Conservation (phyloP, 2,888 invertebrate species). For the Zhuqinia jingwanae region DNA sequence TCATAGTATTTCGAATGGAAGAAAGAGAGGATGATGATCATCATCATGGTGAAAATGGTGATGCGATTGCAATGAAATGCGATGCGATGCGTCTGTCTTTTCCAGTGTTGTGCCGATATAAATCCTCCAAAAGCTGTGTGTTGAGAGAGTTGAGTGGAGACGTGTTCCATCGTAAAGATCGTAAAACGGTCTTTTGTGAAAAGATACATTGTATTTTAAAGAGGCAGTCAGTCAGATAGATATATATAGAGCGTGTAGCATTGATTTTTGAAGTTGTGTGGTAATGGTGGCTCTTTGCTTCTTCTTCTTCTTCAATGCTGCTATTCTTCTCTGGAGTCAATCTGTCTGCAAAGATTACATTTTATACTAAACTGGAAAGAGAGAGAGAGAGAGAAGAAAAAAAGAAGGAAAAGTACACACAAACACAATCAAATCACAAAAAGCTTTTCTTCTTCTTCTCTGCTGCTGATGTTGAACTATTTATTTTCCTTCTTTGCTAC, state of each 20-base stretch:
- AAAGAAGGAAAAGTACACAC: background rate
- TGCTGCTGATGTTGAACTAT: background rate
- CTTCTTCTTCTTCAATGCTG: too few relatives aligned
- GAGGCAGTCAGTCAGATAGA: too few relatives aligned
- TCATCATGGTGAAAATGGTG: background rate
- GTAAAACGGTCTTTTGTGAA: slow-evolving; percentile 1
- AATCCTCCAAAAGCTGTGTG: background rate
- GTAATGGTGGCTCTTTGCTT: background rate
- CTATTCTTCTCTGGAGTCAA: slow-evolving; percentile 24
- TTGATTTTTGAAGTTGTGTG: slow-evolving; percentile 41
- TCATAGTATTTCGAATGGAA: background rate
- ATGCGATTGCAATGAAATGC: background rate
- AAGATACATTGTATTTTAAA: slow-evolving; percentile 42
- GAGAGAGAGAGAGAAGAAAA: too few relatives aligned
- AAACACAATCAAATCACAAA: background rate
- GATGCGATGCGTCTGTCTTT: background rate
- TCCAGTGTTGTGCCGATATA: background rate
- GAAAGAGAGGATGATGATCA: too few relatives aligned
- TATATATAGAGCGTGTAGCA: background rate
- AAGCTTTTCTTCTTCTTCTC: background rate
- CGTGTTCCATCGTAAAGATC: slow-evolving; percentile 11
- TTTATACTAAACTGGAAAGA: background rate
- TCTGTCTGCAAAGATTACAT: slow-evolving; percentile 45
- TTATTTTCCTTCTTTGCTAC: background rate
- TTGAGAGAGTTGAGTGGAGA: background rate